Percentiles rank a stretch among this genome's conserved stretches.
These are phyloP conservation scores for Bombyx huttoni DNA, from an alignment of 2,888 invertebrate genomes.

Conservation along the genomic window DNA sequence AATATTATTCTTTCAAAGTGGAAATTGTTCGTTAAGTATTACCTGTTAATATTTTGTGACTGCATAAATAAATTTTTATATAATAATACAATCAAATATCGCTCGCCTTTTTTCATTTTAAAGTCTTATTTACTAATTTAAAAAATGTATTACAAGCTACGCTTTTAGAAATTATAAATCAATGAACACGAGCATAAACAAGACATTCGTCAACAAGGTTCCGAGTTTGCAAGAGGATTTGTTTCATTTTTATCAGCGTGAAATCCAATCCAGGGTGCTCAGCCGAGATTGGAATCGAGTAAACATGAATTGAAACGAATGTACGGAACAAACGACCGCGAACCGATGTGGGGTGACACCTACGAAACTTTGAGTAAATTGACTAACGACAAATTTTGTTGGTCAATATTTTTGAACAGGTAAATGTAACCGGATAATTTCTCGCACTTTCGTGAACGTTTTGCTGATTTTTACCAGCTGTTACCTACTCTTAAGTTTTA, in stretches of 20 bases:
- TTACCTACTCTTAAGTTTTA: too few species aligned
- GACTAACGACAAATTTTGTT: neutral
- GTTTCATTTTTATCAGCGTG: slow-evolving; percentile 11
- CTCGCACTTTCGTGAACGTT: too few species aligned
- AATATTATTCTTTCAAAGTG: too few species aligned
- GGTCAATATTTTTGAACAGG: too few species aligned
- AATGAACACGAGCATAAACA: neutral
- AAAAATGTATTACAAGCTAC: neutral
- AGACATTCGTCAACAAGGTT: neutral
- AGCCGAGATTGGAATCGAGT: slow-evolving; percentile 17
- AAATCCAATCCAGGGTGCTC: slow-evolving; percentile 19
- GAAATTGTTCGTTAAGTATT: too few species aligned
- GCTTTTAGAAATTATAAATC: neutral
- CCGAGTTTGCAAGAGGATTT: neutral
- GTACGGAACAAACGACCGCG: slow-evolving; percentile 12
- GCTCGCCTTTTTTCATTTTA: too few species aligned
- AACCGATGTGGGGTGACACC: slow-evolving; percentile 12
- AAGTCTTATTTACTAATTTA: too few species aligned
- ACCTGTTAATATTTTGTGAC: too few species aligned
- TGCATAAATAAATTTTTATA: too few species aligned
- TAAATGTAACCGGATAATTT: too few species aligned
- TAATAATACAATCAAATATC: too few species aligned
- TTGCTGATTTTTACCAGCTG: too few species aligned
- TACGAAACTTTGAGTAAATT: neutral
- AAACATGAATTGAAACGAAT: slow-evolving; percentile 24